A percentile compares a stretch with the other conserved stretches of the same genome.
Evolutionary conservation across 2,888 invertebrate genomes (phyloP).

Genomic region (Stenchaetothrips biformis): DNA sequence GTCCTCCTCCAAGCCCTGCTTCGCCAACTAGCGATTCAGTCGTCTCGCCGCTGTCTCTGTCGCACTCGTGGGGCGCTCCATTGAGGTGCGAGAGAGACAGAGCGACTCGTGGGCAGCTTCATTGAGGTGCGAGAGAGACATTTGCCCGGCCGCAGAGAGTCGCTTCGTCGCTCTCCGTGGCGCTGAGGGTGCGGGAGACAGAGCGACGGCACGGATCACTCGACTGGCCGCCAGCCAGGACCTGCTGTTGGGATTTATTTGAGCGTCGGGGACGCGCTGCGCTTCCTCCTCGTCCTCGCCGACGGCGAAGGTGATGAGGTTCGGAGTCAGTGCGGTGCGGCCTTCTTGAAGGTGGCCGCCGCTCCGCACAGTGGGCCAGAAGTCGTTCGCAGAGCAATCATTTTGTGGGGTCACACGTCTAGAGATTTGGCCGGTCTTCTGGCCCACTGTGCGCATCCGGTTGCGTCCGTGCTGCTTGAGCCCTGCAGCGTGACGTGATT

Average conservation of each 20-base stretch:
- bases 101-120: not conserved
- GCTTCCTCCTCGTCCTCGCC: too few relatives aligned
- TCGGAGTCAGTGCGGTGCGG: not conserved
- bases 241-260: not conserved
- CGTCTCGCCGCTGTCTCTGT: not conserved
- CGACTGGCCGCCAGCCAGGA: not conserved
- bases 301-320: too few relatives aligned
- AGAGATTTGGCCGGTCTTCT: not conserved
- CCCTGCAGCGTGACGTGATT: too few relatives aligned
- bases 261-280: not conserved
- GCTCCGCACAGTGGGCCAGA: not conserved
- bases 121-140: not conserved
- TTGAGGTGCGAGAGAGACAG: too few relatives aligned
- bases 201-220: not conserved
- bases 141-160: not conserved
- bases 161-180: too few relatives aligned
- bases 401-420: not conserved
- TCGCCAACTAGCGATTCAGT: too few relatives aligned
- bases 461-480: too few relatives aligned
- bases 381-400: not conserved
- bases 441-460: not conserved
- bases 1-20: too few relatives aligned
- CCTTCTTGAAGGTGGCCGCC: too few relatives aligned
- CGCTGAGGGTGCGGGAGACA: too few relatives aligned
- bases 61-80: not conserved